Percentiles rank a stretch among this genome's conserved stretches.
phyloP scores from a whole-genome alignment of 2,113 vertebrate species.

The Lamprotornis superbus region DNA sequence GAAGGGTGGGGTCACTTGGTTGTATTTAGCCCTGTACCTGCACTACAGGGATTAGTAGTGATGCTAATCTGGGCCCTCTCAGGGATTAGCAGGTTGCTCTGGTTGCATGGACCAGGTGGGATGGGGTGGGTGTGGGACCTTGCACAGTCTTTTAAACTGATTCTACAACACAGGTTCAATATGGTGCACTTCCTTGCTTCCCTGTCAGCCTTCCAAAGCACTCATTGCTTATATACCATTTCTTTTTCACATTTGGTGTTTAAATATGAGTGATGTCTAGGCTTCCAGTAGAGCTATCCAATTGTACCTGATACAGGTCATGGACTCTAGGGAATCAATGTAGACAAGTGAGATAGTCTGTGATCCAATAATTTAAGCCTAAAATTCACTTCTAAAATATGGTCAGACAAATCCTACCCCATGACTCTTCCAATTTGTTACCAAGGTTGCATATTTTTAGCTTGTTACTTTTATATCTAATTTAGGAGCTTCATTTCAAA shows the following conservation, averaged over 20 bases:
- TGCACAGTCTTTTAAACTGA: neutral
- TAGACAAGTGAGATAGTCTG: neutral
- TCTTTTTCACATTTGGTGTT: neutral
- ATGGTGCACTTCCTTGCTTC: neutral
- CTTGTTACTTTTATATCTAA: neutral
- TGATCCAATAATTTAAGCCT: neutral
- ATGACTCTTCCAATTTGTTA: neutral
- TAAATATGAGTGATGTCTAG: neutral
- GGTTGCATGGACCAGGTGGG: neutral
- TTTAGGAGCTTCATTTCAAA: constrained; percentile 10
- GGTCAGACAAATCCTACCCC: neutral
- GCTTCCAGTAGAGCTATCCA: neutral
- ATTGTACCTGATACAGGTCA: neutral
- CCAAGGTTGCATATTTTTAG: neutral
- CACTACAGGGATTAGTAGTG: no score
- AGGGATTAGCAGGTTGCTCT: neutral
- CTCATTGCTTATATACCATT: fast-evolving
- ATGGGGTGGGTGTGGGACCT: neutral
- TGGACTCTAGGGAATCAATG: neutral
- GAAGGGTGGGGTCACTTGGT: fast-evolving
- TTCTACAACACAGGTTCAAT: neutral
- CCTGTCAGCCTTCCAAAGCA: neutral
- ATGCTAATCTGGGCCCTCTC: neutral
- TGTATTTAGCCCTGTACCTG: neutral
- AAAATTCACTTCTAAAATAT: neutral